Conservation (phyloP, 2,113 vertebrate species). For the Thermophis baileyi region DNA sequence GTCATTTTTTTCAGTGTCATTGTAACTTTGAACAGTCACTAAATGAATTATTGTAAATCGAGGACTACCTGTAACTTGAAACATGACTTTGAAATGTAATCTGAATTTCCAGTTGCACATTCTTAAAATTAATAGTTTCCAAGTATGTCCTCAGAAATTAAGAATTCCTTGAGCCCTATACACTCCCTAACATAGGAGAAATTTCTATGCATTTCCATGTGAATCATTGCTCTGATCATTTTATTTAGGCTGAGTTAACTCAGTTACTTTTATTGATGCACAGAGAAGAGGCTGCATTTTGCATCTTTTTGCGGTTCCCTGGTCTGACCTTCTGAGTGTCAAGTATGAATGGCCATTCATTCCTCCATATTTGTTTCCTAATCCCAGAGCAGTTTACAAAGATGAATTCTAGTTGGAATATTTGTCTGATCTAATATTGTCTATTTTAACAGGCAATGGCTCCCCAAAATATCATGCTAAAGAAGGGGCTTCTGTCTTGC, state of each 20-base stretch:
- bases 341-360: neutral
- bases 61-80: neutral
- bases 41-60: too few relatives aligned
- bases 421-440: neutral
- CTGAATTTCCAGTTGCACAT: neutral
- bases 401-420: neutral
- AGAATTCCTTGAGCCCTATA: neutral
- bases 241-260: neutral
- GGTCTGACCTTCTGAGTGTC: neutral
- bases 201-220: neutral
- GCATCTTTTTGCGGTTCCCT: neutral
- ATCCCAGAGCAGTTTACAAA: neutral
- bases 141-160: neutral
- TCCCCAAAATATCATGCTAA: neutral
- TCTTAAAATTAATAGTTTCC: neutral
- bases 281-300: neutral
- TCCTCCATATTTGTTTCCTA: neutral
- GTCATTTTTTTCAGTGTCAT: too few relatives aligned
- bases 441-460: neutral
- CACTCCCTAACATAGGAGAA: neutral
- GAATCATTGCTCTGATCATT: neutral
- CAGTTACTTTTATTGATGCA: neutral
- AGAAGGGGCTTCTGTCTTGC: neutral
- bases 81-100: neutral
- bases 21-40: too few relatives aligned